A percentile compares a stretch with the other conserved stretches of the same genome.
Evolutionary conservation across 1,140 invertebrate species (phyloP).

Genomic region (Ceratina japonica): DNA sequence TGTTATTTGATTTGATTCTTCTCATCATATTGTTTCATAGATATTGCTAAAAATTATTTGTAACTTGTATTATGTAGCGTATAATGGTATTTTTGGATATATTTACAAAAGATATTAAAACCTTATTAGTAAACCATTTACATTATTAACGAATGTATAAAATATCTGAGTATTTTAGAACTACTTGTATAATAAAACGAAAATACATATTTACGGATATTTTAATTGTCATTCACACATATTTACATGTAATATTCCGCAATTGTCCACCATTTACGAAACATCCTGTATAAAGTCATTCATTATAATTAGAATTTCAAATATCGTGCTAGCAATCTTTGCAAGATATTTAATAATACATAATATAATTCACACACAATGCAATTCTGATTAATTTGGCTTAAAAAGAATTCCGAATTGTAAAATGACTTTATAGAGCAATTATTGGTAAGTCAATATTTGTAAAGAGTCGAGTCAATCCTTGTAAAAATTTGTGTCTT

Average conservation of each 20-base stretch:
- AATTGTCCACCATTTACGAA: too few relatives aligned
- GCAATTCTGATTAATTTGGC: too few relatives aligned
- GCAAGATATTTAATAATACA: too few relatives aligned
- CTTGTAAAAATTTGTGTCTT: too few relatives aligned
- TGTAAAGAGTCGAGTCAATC: too few relatives aligned
- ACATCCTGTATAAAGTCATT: too few relatives aligned
- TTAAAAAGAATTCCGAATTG: too few relatives aligned
- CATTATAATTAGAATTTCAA: too few relatives aligned
- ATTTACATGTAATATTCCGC: neutral
- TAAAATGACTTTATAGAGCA: too few relatives aligned
- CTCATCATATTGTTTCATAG: neutral
- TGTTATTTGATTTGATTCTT: neutral
- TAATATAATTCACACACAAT: too few relatives aligned
- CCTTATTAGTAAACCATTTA: conserved; percentile 15
- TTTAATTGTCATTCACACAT: neutral
- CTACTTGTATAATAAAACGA: conserved; percentile 31
- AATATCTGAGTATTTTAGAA: conserved; percentile 37
- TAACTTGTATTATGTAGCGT: conserved; percentile 25
- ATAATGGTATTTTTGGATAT: conserved; percentile 46
- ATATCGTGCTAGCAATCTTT: too few relatives aligned
- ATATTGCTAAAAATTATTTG: conserved; percentile 10
- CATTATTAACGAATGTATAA: conserved; percentile 38
- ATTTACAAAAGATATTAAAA: conserved; percentile 43
- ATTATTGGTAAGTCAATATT: too few relatives aligned
- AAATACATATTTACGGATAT: conserved; percentile 15